Conservation (phyloP, 1,140 invertebrate genomes). For the Laupala kohalensis region DNA sequence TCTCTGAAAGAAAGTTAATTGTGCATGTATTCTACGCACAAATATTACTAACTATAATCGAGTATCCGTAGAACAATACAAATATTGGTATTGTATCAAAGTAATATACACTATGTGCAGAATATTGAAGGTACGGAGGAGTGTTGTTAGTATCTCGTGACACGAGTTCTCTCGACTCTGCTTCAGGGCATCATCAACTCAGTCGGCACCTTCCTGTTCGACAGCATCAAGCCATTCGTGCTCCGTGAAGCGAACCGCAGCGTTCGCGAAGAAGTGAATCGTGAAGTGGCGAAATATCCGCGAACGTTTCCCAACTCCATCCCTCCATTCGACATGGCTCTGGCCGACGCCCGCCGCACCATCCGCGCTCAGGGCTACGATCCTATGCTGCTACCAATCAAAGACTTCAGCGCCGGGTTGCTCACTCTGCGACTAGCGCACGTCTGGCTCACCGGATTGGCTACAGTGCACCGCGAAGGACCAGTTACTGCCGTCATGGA, state of each 20-base stretch:
- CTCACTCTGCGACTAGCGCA: constrained; percentile 50
- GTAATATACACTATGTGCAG: no score
- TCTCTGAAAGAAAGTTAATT: no score
- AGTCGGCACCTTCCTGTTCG: constrained; percentile 65
- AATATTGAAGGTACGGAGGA: no score
- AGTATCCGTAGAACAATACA: no score
- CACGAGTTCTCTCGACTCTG: not conserved
- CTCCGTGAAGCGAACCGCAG: constrained; percentile 58
- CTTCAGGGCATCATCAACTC: constrained; percentile 53
- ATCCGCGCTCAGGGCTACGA: constrained; percentile 56
- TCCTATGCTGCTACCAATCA: constrained; percentile 55
- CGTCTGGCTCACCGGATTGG: constrained; percentile 63
- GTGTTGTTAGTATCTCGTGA: no score
- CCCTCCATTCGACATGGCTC: constrained; percentile 65
- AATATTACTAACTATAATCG: no score
- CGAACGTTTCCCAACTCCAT: constrained; percentile 72
- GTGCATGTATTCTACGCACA: no score
- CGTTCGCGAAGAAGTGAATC: constrained; percentile 29
- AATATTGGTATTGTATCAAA: no score
- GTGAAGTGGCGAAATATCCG: constrained; percentile 35
- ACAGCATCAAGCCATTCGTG: constrained; percentile 72
- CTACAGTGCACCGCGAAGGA: constrained; percentile 66
- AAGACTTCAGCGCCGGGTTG: constrained; percentile 51
- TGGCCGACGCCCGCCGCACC: constrained; percentile 54
- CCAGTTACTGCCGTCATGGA: constrained; percentile 57